A percentile compares a stretch with the other conserved stretches of the same genome.
Conservation (phyloP, 2,797 vertebrate genomes). For the Crocidura indochinensis region DNA sequence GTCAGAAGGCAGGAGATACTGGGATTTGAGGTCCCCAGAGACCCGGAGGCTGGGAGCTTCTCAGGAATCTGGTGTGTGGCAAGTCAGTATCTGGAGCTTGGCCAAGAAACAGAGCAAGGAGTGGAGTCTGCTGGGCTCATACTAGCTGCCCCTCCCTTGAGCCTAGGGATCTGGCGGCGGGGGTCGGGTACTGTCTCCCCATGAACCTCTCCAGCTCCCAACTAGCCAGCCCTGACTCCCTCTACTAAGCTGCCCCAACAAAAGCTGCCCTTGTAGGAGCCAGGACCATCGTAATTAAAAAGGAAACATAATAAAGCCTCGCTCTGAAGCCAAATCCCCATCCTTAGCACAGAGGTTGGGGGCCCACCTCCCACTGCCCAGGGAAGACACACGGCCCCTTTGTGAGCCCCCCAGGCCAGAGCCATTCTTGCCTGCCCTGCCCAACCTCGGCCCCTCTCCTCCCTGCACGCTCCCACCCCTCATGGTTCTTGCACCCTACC, state of each 20-base stretch:
- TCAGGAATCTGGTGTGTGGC: not conserved
- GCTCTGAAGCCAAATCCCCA: slow-evolving; percentile 84
- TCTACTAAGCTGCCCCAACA: slow-evolving; percentile 82
- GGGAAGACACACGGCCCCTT: slow-evolving; percentile 84
- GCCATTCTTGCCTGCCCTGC: slow-evolving; percentile 55
- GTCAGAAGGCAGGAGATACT: not conserved
- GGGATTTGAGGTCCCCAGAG: not conserved
- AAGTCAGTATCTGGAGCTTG: not conserved
- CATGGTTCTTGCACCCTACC: not conserved
- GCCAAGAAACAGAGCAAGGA: not conserved
- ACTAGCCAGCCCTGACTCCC: slow-evolving; percentile 64
- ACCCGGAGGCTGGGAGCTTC: not conserved
- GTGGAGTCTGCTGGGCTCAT: not conserved
- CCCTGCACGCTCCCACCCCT: not conserved
- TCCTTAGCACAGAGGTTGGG: slow-evolving; percentile 41
- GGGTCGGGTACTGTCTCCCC: not conserved
- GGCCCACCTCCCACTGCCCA: slow-evolving; percentile 72
- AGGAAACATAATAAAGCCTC: slow-evolving; percentile 87
- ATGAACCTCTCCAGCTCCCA: slow-evolving; percentile 8
- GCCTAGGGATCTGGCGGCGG: not conserved
- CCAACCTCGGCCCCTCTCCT: not conserved
- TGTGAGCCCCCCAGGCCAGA: slow-evolving; percentile 69
- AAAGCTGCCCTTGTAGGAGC: slow-evolving; percentile 85
- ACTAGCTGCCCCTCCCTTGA: not conserved
- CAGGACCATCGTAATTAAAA: slow-evolving; percentile 84